Conservation (phyloP, 2,113 vertebrate species). For the Onychostoma macrolepis region DNA sequence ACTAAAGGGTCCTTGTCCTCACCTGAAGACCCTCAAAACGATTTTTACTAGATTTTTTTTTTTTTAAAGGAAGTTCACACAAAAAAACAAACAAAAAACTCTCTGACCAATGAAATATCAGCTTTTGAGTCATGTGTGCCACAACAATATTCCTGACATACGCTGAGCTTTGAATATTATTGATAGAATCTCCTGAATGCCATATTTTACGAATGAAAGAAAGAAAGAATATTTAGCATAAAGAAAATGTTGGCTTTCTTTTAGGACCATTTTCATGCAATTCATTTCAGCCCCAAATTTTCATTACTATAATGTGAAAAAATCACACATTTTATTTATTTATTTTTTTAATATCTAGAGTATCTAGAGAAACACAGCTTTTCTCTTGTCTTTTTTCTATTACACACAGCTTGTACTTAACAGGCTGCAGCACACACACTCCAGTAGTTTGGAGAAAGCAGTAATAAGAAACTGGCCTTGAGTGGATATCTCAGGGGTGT, state of each 20-base stretch:
- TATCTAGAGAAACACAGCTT: background rate
- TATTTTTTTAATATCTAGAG: background rate
- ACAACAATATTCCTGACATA: too few species aligned
- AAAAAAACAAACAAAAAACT: background rate
- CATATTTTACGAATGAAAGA: background rate
- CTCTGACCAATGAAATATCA: background rate
- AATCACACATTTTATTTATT: background rate
- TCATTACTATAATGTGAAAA: background rate
- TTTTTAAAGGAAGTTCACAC: background rate
- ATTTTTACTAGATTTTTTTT: background rate
- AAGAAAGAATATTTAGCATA: background rate
- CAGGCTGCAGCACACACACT: conserved; percentile 1
- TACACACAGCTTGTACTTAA: background rate
- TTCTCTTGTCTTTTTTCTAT: conserved; percentile 1
- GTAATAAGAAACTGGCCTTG: conserved; percentile 49
- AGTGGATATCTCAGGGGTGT: conserved; percentile 47
- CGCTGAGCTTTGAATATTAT: background rate
- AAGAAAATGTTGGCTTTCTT: background rate
- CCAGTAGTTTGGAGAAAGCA: conserved; percentile 24
- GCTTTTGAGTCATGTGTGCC: background rate
- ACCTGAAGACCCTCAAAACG: background rate
- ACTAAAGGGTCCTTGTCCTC: background rate
- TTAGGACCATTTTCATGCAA: background rate
- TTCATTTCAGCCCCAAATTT: background rate
- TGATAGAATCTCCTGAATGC: background rate